Percentiles rank a stretch among this genome's conserved stretches.
phyloP scores from a whole-genome alignment of 2,797 vertebrate genomes.

The Thripadectes ignobilis region DNA sequence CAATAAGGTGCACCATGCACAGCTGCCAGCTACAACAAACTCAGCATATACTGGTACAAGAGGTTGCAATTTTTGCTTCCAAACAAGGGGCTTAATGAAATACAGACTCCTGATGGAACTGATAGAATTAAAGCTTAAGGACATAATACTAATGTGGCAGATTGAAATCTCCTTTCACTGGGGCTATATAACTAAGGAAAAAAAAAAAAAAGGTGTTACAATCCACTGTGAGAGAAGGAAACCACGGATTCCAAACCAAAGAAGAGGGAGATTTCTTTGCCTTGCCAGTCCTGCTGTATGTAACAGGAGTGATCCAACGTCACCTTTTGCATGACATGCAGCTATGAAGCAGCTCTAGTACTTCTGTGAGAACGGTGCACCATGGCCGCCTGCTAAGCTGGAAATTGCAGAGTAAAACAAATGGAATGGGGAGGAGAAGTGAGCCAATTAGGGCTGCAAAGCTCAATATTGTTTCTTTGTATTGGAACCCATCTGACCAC shows the following conservation, averaged over 20 bases:
- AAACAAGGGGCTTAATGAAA: not conserved
- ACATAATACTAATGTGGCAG: not conserved
- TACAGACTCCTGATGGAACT: not conserved
- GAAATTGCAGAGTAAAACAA: not conserved
- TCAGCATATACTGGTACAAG: not conserved
- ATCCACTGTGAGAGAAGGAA: not conserved
- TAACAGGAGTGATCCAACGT: not conserved
- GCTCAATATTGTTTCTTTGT: accelerated
- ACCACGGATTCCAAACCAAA: not conserved
- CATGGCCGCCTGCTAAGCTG: not conserved
- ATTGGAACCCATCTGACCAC: not conserved
- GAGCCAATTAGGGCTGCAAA: not conserved
- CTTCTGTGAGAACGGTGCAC: not conserved
- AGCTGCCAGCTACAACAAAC: not conserved
- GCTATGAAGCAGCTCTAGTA: not conserved
- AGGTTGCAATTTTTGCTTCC: not conserved
- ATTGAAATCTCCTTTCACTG: not conserved
- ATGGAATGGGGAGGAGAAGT: not conserved
- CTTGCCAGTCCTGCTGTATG: not conserved
- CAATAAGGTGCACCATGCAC: not conserved
- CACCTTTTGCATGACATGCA: not conserved
- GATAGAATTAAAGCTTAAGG: not conserved
- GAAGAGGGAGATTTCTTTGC: not conserved
- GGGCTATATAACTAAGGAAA: not conserved
- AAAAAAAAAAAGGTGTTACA: not conserved